Evolutionary conservation across 2,113 vertebrate species (phyloP).

Genomic region (Megaleporinus macrocephalus): DNA sequence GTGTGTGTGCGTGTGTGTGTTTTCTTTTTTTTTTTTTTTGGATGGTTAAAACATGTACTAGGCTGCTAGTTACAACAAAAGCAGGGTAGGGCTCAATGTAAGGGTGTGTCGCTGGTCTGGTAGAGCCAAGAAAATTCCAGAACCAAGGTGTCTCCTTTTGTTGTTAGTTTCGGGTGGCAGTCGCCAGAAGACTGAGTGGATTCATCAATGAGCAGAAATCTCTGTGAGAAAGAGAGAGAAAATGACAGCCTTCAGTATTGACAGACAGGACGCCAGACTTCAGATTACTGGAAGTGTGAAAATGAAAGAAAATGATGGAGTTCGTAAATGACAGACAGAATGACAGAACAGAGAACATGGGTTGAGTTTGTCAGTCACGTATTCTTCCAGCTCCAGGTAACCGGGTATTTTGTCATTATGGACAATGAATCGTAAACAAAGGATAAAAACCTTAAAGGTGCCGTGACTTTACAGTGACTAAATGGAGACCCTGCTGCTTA

Average conservation of each 20-base stretch:
- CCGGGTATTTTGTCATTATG: background rate
- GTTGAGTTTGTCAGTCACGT: slow-evolving; percentile 5
- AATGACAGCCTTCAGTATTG: slow-evolving; percentile 25
- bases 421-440: background rate
- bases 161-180: background rate
- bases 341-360: slow-evolving; percentile 8
- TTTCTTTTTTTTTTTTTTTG: background rate
- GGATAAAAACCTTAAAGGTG: background rate
- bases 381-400: slow-evolving; percentile 12
- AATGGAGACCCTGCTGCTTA: background rate
- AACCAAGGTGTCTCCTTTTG: slow-evolving; percentile 3
- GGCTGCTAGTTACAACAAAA: background rate
- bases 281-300: slow-evolving; percentile 14
- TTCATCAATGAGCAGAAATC: slow-evolving; percentile 8
- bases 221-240: slow-evolving; percentile 41
- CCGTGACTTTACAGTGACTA: slow-evolving; percentile 6
- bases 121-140: background rate
- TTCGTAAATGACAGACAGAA: slow-evolving; percentile 7
- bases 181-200: slow-evolving; percentile 15
- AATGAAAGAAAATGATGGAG: slow-evolving; percentile 30
- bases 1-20: background rate
- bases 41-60: background rate
- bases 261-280: slow-evolving; percentile 12
- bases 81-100: background rate
- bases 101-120: background rate